Evolutionary conservation across 1,140 invertebrate genomes (phyloP).

Genomic region (Anastrepha ludens): DNA sequence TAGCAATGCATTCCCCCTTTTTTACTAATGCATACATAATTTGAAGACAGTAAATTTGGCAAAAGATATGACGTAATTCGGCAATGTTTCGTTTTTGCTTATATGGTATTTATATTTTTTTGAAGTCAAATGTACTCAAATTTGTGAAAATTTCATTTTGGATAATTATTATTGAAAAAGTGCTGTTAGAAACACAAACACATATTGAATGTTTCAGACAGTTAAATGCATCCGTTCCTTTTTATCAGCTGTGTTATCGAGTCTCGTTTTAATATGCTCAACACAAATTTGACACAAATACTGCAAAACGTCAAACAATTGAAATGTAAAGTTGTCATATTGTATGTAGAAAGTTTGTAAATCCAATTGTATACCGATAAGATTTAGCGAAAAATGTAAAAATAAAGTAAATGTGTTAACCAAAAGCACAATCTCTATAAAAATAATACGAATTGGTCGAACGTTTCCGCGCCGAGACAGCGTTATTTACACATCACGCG

Average conservation of each 20-base stretch:
- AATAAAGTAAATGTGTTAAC: not conserved
- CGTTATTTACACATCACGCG: not conserved
- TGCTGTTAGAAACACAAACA: too few species aligned
- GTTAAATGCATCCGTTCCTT: not conserved
- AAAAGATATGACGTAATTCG: too few species aligned
- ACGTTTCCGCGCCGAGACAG: not conserved
- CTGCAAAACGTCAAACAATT: not conserved
- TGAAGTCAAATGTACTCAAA: too few species aligned
- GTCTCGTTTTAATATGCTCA: not conserved
- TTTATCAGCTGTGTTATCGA: not conserved
- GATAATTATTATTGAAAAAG: too few species aligned
- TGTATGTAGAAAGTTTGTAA: conserved; percentile 32
- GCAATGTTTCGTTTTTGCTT: too few species aligned
- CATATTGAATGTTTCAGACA: too few species aligned
- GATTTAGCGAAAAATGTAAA: conserved; percentile 1
- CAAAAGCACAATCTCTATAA: not conserved
- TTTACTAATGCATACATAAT: too few species aligned
- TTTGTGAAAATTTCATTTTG: too few species aligned
- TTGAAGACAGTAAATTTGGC: too few species aligned
- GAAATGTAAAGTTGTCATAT: not conserved
- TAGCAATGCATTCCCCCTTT: too few species aligned
- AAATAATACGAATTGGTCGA: not conserved
- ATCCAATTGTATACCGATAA: conserved; percentile 16
- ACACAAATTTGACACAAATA: not conserved
- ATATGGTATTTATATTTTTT: too few species aligned